Base-by-base conservation (phyloP, 2,113 vertebrate species). In the Charadrius vociferus region DNA sequence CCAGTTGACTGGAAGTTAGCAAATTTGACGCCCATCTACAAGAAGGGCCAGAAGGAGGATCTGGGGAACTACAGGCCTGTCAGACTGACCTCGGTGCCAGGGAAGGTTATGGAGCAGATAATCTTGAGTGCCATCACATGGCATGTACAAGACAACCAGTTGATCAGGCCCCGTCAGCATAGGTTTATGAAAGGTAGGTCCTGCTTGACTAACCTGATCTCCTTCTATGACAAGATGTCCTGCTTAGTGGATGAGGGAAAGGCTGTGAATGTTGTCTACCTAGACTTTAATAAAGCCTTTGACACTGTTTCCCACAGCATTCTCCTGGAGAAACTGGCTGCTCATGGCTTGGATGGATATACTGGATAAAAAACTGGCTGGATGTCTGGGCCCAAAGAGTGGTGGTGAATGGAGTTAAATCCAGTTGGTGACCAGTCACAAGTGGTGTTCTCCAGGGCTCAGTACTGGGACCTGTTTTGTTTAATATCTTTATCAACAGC, bases 391-490 rank as follows among this genome's bases (percentile, higher is more conserved):
- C 16, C 23, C 11, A 8, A 21, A 67, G 9, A 4, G 9, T 23
- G 15, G 9, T 53, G 37, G 32, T 67, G 75, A 66, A 73, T 26
- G 30, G 26, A n/a, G 7, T 43, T 77, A 37, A 26, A 22, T 56
- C 6, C 47, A 72, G 22, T 18, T 67, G 55, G 26, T 0, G 0
- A 7, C 32, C 2, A 2, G 27, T 66, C 32, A 36, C 18, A 26
- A n/a, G 56, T 34, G 43, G 27, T 45, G 27, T 19, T 80, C 39
- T 14, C 9, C 9, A n/a, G 61, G 30, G 19, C 26, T 83, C 61
- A 41, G 26, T 20, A 7, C 2, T 82, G 65, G 24, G 6, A 4
- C 9, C 23, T 17, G 49, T 32, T 58, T 43, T 79, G 6, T 41
- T 79, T 43, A 16, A 26, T 13, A 16, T 53, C 13, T 83, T 62